Base-by-base conservation (phyloP, 2,797 vertebrate genomes). In the Anguilla megastoma region DNA sequence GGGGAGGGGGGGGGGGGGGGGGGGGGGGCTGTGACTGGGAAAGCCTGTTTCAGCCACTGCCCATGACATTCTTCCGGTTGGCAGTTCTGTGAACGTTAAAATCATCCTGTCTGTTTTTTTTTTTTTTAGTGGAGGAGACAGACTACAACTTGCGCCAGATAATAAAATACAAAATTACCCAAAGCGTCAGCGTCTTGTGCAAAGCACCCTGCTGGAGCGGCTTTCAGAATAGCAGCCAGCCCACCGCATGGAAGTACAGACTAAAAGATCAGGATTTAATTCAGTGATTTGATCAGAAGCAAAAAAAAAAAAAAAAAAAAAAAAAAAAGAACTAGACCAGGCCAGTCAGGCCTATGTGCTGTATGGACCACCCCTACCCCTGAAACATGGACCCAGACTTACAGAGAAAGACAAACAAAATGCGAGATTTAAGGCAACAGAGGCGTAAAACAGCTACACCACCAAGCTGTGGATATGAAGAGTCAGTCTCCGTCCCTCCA, bases 391-490 rank as follows among this genome's bases (percentile, higher is more conserved):
- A 48, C 52, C 84, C 16, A 66, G 18, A 66, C 16, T 8, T 10
- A 41, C 7, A 74, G 1, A 50, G 9, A 52, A 48, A 7, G 0
- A 45, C 16, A 52, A 16, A 54, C 3, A 36, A 24, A 10, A 21
- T 41, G 18, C 6, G 8, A 33, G 48, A 36, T 33, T 66, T 87
- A 87, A 87, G 86, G 86, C 84, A 66, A 88, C 71, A 86, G 56
- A 82, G 85, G 84, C 33, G 74, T 27, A 36, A 69, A 80, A 30
- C 69, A 54, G 50, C 48, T 6, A 84, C 3, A 16, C 48, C 58
- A 27, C 54, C 58, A 66, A 84, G 18, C 80, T 71, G 87, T 84
- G 60, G n/a, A 85, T 85, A 88, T 88, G 33, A 60, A 41, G 24
- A 41, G 36, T 88, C 52, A 27, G 3, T 30, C 74, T 63, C 27